Evolutionary conservation across 2,888 invertebrate genomes (phyloP), one percentile per base, ranked within the genome.

Genomic region (Trichacis sp.): DNA sequence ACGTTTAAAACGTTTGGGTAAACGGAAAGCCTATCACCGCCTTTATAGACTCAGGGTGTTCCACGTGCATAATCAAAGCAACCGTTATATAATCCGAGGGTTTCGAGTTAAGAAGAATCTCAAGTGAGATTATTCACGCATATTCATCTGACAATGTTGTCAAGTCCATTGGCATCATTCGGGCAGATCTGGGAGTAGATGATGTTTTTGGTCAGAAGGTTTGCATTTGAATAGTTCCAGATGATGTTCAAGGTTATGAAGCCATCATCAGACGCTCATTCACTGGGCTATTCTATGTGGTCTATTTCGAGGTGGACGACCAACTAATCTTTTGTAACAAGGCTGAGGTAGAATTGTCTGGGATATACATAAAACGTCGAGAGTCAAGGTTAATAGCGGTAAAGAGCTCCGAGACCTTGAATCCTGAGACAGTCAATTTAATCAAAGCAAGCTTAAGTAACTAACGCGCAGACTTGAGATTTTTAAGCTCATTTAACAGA

Each of bases 31-130:
- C n/a, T n/a, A n/a, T n/a, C n/a, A n/a, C n/a, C n/a, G 60, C 68
- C 1, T 60, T 64, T 62, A 65, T 71, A 15, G 67, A 71, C 50
- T 36, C 68, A 0, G 67, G 68, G 2, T 64, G 68, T 33, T 58
- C 65, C 14, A 64, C 54, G 5, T 67, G 67, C 38, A 71, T 69
- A 5, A 63, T 69, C 4, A 69, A 60, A 40, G 63, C 68, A 9
- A 38, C 63, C 14, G 36, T 12, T 9, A 58, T 66, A 11, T 38
- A 64, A 4, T 30, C 38, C 1, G 38, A 55, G 9, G 24, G 15
- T 24, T 58, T 53, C n/a, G 20, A 42, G 1, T 17, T 69, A 0
- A 18, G 48, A n/a, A 30, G 51, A 4, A 9, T 43, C 1, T 45
- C 61, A 0, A 49, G 43, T n/a, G 36, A 52, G 6, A 19, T 64